These are phyloP conservation scores for Pygoscelis antarcticus DNA, from an alignment of 2,113 vertebrate genomes.

Conservation along the genomic window DNA sequence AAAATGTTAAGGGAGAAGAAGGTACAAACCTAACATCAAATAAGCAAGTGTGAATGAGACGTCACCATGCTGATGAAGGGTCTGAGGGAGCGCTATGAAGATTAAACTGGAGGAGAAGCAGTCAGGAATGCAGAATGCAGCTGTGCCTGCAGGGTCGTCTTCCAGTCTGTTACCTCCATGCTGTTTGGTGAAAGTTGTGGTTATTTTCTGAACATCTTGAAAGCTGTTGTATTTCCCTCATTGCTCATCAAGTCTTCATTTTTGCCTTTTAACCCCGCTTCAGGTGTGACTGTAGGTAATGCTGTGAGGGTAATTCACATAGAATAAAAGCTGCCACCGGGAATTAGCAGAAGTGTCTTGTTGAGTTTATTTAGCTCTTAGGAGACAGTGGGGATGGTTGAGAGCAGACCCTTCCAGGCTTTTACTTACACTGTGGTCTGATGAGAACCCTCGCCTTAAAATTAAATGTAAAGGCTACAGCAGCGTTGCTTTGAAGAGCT, in stretches of 20 bases:
- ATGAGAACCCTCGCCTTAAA: background rate
- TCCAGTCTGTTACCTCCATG: background rate
- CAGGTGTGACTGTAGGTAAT: slow-evolving; percentile 12
- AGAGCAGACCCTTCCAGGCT: background rate
- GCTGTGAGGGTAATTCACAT: background rate
- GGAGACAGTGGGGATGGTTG: background rate
- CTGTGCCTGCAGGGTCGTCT: background rate
- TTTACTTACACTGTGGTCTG: background rate
- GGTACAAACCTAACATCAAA: background rate
- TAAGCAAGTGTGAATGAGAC: background rate
- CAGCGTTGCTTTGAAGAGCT: background rate
- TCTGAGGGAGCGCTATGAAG: background rate
- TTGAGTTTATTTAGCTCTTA: background rate
- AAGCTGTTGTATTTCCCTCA: background rate
- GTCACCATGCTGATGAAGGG: accelerated
- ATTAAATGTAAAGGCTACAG: background rate
- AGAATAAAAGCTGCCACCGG: background rate
- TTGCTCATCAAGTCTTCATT: background rate
- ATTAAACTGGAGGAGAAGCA: background rate
- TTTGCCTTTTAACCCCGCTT: background rate
- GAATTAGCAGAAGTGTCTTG: slow-evolving; percentile 23
- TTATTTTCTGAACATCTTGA: background rate
- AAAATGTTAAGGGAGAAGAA: background rate
- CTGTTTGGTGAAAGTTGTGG: background rate
- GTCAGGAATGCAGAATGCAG: background rate